Percentiles rank a stretch among this genome's conserved stretches.
phyloP scores from a whole-genome alignment of 2,888 invertebrate genomes.

The Platycnemis pennipes region DNA sequence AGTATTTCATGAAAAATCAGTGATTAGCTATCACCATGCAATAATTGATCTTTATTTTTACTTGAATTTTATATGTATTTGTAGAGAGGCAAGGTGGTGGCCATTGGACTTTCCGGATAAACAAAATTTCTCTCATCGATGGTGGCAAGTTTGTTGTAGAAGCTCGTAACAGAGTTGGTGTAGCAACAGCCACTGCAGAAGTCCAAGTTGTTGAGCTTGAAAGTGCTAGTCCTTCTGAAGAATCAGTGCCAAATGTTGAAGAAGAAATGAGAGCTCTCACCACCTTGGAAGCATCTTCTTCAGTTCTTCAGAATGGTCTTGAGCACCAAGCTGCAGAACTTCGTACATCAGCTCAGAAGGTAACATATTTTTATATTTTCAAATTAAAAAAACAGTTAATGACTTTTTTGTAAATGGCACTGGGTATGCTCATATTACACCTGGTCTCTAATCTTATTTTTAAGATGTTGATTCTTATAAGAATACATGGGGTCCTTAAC shows the following conservation, averaged over 20 bases:
- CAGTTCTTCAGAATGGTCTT: constrained; percentile 63
- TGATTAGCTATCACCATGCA: too few relatives aligned
- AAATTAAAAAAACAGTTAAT: background rate
- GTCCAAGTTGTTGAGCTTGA: constrained; percentile 50
- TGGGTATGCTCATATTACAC: background rate
- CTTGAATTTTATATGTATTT: constrained; percentile 42
- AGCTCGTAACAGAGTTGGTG: constrained; percentile 65
- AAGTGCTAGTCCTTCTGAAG: constrained; percentile 43
- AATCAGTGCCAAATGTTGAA: constrained; percentile 43
- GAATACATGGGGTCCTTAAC: too few relatives aligned
- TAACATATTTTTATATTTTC: constrained; percentile 9
- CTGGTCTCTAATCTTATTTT: background rate
- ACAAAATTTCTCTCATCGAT: constrained; percentile 70
- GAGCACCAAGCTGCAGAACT: constrained; percentile 57
- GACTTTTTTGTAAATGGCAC: background rate
- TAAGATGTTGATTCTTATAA: background rate
- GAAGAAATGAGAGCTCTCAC: constrained; percentile 57
- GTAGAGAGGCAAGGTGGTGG: constrained; percentile 73
- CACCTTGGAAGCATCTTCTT: constrained; percentile 59
- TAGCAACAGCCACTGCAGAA: constrained; percentile 59
- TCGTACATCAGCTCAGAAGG: constrained; percentile 48
- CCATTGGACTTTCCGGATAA: constrained; percentile 72
- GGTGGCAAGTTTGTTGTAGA: constrained; percentile 63
- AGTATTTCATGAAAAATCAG: too few relatives aligned
- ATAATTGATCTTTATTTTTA: constrained; percentile 3